phyloP scores from a whole-genome alignment of 2,113 vertebrate species.

The Drymodes brunneopygia region DNA sequence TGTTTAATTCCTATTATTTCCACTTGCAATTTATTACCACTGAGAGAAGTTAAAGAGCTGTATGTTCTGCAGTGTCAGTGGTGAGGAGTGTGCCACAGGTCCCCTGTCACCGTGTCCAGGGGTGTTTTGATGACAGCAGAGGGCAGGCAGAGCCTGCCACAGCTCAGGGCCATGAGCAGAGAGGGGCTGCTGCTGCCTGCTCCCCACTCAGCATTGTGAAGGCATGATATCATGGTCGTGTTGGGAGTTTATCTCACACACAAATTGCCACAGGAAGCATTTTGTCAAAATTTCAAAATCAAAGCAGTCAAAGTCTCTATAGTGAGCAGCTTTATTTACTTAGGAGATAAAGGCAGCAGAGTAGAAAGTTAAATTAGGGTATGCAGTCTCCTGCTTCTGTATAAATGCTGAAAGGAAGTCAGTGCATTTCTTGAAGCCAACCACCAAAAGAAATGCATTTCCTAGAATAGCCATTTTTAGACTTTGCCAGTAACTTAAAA shows the following conservation, averaged over 20 bases:
- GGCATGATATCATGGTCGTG: neutral
- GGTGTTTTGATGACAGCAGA: constrained; percentile 11
- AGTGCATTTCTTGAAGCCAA: neutral
- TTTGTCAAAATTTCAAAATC: constrained; percentile 45
- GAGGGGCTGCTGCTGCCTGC: neutral
- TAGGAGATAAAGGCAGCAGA: constrained; percentile 23
- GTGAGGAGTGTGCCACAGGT: neutral
- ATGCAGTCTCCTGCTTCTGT: constrained; percentile 22
- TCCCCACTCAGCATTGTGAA: neutral
- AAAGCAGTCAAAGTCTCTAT: neutral
- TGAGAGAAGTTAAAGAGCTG: neutral
- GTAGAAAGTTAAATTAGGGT: constrained; percentile 19
- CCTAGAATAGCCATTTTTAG: neutral
- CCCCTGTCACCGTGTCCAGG: neutral
- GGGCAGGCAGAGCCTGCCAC: constrained; percentile 36
- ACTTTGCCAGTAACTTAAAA: neutral
- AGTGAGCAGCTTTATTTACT: constrained; percentile 20
- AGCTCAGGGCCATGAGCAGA: neutral
- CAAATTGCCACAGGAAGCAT: constrained; percentile 35
- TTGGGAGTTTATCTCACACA: constrained; percentile 14
- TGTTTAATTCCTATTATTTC: neutral
- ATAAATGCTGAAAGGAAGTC: neutral
- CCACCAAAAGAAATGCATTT: neutral
- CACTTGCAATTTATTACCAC: neutral
- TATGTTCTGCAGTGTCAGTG: neutral